These are phyloP conservation scores for Tigriopus californicus DNA, from an alignment of 2,888 invertebrate genomes.

Conservation along the genomic window DNA sequence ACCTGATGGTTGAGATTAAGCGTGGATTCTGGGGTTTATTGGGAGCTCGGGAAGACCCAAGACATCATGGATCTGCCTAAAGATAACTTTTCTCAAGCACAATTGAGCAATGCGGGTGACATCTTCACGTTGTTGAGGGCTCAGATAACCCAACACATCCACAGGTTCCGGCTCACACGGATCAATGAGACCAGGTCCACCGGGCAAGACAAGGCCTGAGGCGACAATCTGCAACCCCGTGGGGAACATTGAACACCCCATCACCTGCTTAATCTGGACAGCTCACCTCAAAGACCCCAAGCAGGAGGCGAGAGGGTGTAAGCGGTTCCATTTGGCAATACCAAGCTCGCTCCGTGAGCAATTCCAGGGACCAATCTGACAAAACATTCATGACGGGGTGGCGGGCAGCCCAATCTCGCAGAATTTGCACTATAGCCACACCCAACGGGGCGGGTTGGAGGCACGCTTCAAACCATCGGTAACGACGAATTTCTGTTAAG, in stretches of 20 bases:
- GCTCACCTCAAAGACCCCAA: conserved; percentile 11
- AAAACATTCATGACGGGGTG: conserved; percentile 1
- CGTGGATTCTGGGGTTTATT: too few relatives aligned
- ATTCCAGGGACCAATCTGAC: conserved; percentile 5
- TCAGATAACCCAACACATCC: neutral
- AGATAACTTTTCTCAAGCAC: neutral
- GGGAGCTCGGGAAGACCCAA: neutral
- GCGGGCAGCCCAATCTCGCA: neutral
- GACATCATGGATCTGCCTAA: conserved; percentile 2
- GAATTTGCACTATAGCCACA: conserved; percentile 6
- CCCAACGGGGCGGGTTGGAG: neutral
- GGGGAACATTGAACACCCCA: too few relatives aligned
- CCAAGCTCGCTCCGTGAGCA: conserved; percentile 8
- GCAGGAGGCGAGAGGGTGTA: neutral
- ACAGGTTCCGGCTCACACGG: conserved; percentile 9
- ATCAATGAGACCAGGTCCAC: neutral
- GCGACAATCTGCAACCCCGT: neutral
- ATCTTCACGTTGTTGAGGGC: conserved; percentile 13
- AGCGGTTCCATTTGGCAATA: neutral
- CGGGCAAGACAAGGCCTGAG: neutral
- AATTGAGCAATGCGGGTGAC: conserved; percentile 5
- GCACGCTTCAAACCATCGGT: conserved; percentile 5
- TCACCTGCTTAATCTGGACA: too few relatives aligned
- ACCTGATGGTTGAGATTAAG: too few relatives aligned
- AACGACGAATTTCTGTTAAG: neutral